Conservation (phyloP, 2,113 vertebrate species). For the Cariama cristata region DNA sequence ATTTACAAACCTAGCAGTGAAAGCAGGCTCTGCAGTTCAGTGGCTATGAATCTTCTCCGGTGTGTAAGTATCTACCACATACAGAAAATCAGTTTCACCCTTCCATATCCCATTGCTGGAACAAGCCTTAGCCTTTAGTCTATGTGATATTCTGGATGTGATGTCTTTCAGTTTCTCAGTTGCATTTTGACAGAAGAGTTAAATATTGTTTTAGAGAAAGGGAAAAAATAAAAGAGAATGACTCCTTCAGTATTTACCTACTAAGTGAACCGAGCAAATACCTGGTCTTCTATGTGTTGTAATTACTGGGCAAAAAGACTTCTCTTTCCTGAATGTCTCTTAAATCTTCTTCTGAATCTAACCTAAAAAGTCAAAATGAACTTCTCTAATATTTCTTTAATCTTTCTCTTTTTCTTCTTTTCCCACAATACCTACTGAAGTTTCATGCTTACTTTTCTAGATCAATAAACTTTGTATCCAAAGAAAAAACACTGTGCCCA, state of each 20-base stretch:
- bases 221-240: not conserved
- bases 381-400: not conserved
- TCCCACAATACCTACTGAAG: not conserved
- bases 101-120: not conserved
- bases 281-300: accelerated
- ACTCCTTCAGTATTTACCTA: not conserved
- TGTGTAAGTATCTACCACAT: accelerated
- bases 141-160: not conserved
- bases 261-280: not conserved
- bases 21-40: not conserved
- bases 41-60: not conserved
- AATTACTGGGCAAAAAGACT: not conserved
- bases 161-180: not conserved
- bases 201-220: not conserved
- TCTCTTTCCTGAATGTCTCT: not conserved
- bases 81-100: not conserved
- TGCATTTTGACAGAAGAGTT: not conserved
- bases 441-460: not conserved
- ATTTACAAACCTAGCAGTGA: not conserved
- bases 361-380: not conserved
- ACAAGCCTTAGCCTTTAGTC: not conserved
- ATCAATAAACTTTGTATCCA: not conserved
- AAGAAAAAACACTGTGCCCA: not conserved
- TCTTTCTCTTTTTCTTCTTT: not conserved
- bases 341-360: not conserved